These are phyloP conservation scores for Microctonus hyperodae DNA, from an alignment of 2,888 invertebrate genomes.

Conservation along the genomic window DNA sequence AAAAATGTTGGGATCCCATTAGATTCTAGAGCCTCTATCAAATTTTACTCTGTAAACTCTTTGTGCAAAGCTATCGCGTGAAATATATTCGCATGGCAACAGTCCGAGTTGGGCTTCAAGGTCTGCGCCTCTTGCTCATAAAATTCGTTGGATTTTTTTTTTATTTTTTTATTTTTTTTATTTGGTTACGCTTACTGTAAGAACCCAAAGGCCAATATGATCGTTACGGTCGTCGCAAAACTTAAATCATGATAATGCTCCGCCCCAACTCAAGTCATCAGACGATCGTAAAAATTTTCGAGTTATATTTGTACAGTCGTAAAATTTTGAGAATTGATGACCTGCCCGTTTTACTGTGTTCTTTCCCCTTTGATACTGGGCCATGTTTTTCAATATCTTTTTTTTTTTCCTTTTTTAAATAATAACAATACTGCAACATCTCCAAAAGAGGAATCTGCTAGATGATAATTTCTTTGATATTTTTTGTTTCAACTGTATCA, in stretches of 20 bases:
- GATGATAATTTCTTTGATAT: too few relatives aligned
- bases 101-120: background rate
- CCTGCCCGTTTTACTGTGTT: background rate
- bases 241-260: slow-evolving; percentile 24
- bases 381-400: background rate
- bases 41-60: background rate
- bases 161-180: background rate
- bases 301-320: slow-evolving; percentile 30
- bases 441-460: too few relatives aligned
- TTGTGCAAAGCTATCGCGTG: background rate
- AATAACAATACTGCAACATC: too few relatives aligned
- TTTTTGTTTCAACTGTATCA: too few relatives aligned
- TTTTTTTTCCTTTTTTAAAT: background rate
- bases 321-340: slow-evolving; percentile 31
- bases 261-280: slow-evolving; percentile 18
- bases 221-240: slow-evolving; percentile 11
- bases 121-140: background rate
- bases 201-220: slow-evolving; percentile 10
- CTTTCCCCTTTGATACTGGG: background rate
- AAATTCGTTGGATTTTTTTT: slow-evolving; percentile 13
- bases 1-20: background rate
- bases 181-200: background rate
- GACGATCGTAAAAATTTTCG: slow-evolving; percentile 38
- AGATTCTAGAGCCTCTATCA: background rate
- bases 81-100: background rate